Conservation (phyloP, 2,113 vertebrate species). For the Pseudopodoces humilis region DNA sequence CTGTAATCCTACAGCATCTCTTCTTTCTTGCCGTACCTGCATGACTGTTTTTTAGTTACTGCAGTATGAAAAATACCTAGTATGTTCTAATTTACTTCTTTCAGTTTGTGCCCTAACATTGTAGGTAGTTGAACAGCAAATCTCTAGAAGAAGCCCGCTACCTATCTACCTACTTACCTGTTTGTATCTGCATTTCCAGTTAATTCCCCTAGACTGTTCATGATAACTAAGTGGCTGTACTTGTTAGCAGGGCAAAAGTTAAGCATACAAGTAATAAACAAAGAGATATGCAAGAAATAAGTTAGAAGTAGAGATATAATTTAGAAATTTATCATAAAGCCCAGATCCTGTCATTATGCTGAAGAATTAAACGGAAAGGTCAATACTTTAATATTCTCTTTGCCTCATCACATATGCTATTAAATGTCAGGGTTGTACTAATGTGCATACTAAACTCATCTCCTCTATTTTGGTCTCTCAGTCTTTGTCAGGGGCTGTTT, state of each 20-base stretch:
- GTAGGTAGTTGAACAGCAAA: neutral
- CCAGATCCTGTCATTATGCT: neutral
- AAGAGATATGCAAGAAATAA: neutral
- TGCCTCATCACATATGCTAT: neutral
- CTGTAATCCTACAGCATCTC: neutral
- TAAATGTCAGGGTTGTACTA: slow-evolving; percentile 38
- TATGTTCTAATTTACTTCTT: neutral
- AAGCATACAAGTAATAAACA: neutral
- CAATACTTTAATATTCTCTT: slow-evolving; percentile 25
- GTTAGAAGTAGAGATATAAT: neutral
- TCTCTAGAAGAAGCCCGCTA: too few relatives aligned
- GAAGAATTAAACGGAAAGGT: slow-evolving; percentile 20
- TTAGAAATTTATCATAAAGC: slow-evolving; percentile 10
- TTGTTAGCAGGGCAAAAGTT: neutral
- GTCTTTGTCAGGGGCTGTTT: neutral
- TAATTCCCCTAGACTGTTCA: neutral
- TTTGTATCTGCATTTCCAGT: neutral
- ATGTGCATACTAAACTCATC: neutral
- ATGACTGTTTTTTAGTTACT: neutral
- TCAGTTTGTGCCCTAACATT: neutral
- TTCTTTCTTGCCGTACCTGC: neutral
- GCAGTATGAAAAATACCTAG: neutral
- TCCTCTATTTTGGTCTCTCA: neutral
- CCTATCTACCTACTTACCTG: neutral
- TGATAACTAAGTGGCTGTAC: neutral